Conservation (phyloP, 2,888 invertebrate species). For the Reticulitermes lucifugus region DNA sequence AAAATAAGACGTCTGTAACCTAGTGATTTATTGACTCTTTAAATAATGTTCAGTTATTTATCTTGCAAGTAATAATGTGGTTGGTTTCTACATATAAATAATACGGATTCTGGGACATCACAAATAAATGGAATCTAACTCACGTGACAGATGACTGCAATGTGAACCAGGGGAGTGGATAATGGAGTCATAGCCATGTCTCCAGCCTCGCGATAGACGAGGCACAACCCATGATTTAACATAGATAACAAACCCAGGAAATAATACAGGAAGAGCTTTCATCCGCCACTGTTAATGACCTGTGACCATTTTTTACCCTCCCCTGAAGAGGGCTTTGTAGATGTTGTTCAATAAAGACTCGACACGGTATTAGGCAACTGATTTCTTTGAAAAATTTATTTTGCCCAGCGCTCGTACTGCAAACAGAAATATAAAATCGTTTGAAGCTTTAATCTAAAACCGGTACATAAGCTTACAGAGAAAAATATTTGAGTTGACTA, state of each 20-base stretch:
- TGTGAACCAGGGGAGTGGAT: neutral
- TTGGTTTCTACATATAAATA: neutral
- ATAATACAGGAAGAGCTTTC: neutral
- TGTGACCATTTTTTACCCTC: neutral
- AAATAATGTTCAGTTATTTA: neutral
- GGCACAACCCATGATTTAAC: neutral
- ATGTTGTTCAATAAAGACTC: neutral
- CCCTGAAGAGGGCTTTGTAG: neutral
- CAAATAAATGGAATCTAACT: neutral
- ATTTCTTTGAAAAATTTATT: neutral
- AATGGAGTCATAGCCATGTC: neutral
- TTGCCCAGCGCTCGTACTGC: no score
- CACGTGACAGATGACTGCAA: neutral
- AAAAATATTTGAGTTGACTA: no score
- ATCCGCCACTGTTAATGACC: neutral
- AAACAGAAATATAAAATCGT: no score
- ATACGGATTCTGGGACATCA: neutral
- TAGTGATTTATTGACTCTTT: neutral
- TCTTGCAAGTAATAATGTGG: neutral
- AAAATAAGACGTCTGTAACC: neutral
- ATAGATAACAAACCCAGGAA: neutral
- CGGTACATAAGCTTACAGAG: no score
- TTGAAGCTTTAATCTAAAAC: no score
- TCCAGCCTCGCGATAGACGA: no score
- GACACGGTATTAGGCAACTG: neutral